Evolutionary conservation across 1,140 invertebrate species (phyloP).

Genomic region (Myzus persicae): DNA sequence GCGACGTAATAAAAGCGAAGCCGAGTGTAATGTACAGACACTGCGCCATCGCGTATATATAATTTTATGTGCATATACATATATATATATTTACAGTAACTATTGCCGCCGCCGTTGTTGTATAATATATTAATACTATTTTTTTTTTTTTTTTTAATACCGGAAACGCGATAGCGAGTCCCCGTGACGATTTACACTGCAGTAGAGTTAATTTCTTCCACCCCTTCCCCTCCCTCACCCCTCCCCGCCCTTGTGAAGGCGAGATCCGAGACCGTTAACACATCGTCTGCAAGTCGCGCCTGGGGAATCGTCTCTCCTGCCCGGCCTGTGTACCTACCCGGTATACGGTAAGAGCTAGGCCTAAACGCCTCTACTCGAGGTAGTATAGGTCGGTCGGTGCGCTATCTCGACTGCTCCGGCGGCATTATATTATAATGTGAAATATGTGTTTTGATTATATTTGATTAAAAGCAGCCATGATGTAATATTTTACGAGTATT

Average conservation of each 20-base stretch:
- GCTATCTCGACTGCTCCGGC: background rate
- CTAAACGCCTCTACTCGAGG: background rate
- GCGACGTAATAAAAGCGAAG: background rate
- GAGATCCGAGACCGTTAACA: background rate
- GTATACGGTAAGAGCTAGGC: background rate
- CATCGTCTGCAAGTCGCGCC: background rate
- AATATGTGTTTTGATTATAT: background rate
- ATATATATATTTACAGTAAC: too few relatives aligned
- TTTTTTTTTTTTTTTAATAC: conserved; percentile 32
- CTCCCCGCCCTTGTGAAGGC: background rate
- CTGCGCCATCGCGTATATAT: too few relatives aligned
- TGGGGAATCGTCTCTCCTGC: background rate
- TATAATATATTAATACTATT: background rate
- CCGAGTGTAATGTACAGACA: background rate
- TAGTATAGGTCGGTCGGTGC: background rate
- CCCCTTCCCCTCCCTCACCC: too few relatives aligned
- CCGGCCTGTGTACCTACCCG: too few relatives aligned
- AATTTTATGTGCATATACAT: too few relatives aligned
- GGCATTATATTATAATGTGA: background rate
- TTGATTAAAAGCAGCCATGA: background rate
- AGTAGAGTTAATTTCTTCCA: background rate
- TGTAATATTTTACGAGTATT: conserved; percentile 4
- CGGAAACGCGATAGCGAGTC: background rate
- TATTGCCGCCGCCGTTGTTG: background rate
- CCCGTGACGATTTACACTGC: background rate